Conservation (phyloP, 2,113 vertebrate genomes). For the Spilogale gracilis region DNA sequence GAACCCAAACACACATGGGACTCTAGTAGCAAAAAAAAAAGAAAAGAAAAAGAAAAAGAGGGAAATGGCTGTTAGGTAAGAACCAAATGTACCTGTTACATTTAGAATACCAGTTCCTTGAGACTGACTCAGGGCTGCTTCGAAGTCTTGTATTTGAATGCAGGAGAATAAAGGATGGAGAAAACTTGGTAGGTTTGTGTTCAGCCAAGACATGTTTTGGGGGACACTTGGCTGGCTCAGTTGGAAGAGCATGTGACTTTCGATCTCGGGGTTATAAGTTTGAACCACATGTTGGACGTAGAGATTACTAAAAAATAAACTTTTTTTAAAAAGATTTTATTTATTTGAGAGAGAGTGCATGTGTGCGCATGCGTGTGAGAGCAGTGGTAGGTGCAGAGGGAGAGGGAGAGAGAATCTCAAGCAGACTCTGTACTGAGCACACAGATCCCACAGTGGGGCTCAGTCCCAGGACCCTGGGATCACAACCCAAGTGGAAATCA, state of each 20-base stretch:
- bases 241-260: not conserved
- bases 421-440: not conserved
- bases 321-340: not conserved
- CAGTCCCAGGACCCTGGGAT: not conserved
- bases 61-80: not conserved
- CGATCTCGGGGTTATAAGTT: not conserved
- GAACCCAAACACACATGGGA: not conserved
- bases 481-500: not conserved
- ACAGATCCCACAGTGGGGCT: not conserved
- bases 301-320: not conserved
- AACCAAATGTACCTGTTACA: not conserved
- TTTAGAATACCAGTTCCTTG: not conserved
- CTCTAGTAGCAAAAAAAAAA: not conserved
- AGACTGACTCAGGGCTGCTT: not conserved
- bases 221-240: not conserved
- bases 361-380: not conserved
- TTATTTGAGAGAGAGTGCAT: not conserved
- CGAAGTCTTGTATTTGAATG: not conserved
- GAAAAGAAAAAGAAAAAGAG: not conserved
- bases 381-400: not conserved
- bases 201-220: not conserved
- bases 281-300: not conserved
- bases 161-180: not conserved
- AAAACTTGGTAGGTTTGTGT: not conserved
- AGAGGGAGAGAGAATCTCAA: not conserved